Evolutionary conservation across 2,797 vertebrate genomes (phyloP), one percentile per base, ranked within the genome.

Genomic region (Sebastes diploproa): DNA sequence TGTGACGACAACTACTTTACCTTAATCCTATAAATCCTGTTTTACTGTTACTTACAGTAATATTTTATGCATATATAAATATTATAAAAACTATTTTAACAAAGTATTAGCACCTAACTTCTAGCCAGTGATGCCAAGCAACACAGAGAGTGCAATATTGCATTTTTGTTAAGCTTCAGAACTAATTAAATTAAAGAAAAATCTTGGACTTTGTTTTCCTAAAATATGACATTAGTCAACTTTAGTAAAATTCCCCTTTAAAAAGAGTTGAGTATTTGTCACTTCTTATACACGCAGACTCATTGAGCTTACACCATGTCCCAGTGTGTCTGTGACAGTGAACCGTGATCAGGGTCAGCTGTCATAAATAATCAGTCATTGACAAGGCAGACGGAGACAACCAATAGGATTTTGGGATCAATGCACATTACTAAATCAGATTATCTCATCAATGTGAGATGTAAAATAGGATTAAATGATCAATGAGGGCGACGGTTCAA

Each of bases 321-420:
- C 3, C 13, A 18, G 1, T 34, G 27, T 14, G 52, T 78, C 29
- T 52, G n/a, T 80, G 61, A 71, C 50, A 72, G 29, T 63, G 13
- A 78, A 34, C 29, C 25, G 27, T 16, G 65, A 81, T 81, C 23
- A 42, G 60, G 70, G 75, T 86, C 86, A 88, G 25, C 83, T 55
- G 71, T 70, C 85, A 84, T 82, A 72, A 83, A 86, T 64, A 74
- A 77, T 75, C 72, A 72, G 38, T 34, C 65, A 77, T n/a, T 27
- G 62, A 20, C 71, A 42, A 46, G 66, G 72, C 77, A 55, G 27
- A 71, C 32, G 20, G 4, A 66, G 18, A 29, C 7, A 10, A 50
- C 72, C 76, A 64, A 78, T 77, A 63, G 70, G 86, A 90, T 90
- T 82, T 75, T 71, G 18, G 62, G 76, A 89, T 92, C 84, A 84